A percentile compares a stretch with the other conserved stretches of the same genome.
phyloP scores from a whole-genome alignment of 2,888 invertebrate species.

The Saturnia japonica region DNA sequence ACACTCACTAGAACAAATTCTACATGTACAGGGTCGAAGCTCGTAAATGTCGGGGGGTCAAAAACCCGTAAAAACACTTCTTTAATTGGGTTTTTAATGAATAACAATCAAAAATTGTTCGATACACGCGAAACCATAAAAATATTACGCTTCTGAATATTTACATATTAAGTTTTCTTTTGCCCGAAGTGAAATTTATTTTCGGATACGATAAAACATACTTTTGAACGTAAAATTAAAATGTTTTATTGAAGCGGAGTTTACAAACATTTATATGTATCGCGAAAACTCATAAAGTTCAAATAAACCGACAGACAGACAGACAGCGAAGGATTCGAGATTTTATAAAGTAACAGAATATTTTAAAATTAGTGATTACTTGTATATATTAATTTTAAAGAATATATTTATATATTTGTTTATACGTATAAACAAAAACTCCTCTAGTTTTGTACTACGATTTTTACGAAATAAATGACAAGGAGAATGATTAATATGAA shows the following conservation, averaged over 20 bases:
- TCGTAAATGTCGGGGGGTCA: background rate
- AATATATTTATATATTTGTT: background rate
- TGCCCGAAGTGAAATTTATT: constrained; percentile 1
- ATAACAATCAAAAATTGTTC: background rate
- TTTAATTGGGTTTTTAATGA: background rate
- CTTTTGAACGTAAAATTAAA: constrained; percentile 2
- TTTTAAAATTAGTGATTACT: background rate
- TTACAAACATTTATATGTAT: background rate
- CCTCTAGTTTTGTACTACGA: background rate
- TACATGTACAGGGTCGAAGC: constrained; percentile 4
- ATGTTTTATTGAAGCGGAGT: background rate
- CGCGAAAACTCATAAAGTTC: constrained; percentile 7
- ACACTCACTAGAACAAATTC: constrained; percentile 6
- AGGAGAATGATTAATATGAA: too few relatives aligned
- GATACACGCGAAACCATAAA: background rate
- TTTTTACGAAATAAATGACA: background rate
- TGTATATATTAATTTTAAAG: background rate
- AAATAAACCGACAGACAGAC: constrained; percentile 9
- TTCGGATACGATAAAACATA: background rate
- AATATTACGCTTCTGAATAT: background rate
- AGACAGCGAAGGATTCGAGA: constrained; percentile 6
- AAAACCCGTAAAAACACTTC: background rate
- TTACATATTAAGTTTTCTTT: background rate
- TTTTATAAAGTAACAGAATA: background rate
- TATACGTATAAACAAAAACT: background rate